A percentile compares a stretch with the other conserved stretches of the same genome.
These are phyloP conservation scores for Craseonycteris thonglongyai DNA, from an alignment of 2,113 vertebrate genomes.

Conservation along the genomic window DNA sequence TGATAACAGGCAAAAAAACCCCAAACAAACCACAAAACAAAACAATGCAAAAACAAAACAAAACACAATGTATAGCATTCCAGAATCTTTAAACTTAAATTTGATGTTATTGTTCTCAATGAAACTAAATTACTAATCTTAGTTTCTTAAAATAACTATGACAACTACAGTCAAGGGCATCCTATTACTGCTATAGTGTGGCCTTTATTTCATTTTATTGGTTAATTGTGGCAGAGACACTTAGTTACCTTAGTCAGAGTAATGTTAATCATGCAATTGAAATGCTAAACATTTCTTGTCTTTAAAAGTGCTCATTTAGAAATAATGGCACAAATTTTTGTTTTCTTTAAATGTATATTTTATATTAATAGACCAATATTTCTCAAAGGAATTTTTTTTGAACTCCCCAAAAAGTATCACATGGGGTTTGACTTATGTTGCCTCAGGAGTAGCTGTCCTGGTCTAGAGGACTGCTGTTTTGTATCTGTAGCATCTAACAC, in stretches of 20 bases:
- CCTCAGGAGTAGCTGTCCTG: neutral
- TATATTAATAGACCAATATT: neutral
- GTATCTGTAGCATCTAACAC: fast-evolving
- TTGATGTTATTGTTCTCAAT: neutral
- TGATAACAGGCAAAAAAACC: no score
- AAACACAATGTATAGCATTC: neutral
- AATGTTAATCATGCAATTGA: neutral
- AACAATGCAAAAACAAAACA: no score
- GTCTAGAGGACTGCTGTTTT: neutral
- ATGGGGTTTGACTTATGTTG: neutral
- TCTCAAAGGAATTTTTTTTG: neutral
- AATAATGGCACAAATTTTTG: neutral
- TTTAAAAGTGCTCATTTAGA: neutral
- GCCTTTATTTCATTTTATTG: neutral
- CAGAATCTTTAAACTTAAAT: neutral
- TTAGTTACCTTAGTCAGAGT: neutral
- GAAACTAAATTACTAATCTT: neutral
- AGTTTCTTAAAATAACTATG: neutral
- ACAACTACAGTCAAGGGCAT: neutral
- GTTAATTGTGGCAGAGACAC: neutral
- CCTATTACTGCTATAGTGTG: neutral
- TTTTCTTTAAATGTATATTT: neutral
- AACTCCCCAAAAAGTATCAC: neutral
- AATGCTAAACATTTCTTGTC: neutral
- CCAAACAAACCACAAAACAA: no score